Percentiles rank a stretch among this genome's conserved stretches.
These are phyloP conservation scores for Drosophila anomalipes DNA, from an alignment of 2,888 invertebrate species.

Conservation along the genomic window DNA sequence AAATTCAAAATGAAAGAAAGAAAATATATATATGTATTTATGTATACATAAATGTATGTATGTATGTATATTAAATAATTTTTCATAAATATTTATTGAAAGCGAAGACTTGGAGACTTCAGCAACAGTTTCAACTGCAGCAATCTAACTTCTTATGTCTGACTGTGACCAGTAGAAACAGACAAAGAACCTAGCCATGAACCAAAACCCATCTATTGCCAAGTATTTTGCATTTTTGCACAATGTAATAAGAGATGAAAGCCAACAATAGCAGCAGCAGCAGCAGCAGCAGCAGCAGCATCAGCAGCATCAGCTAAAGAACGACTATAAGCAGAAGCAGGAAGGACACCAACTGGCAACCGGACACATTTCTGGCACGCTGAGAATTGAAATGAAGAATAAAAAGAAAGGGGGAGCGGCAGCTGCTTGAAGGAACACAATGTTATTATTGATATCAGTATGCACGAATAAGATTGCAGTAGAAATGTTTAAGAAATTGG, in stretches of 20 bases:
- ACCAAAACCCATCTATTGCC: conserved; percentile 13
- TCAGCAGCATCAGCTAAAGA: not conserved
- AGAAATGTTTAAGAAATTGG: conserved; percentile 5
- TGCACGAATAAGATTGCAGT: conserved; percentile 24
- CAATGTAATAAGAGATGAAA: conserved; percentile 74
- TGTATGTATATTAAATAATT: conserved; percentile 52
- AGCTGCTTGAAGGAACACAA: conserved; percentile 58
- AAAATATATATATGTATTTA: conserved; percentile 6
- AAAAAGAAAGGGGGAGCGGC: conserved; percentile 33
- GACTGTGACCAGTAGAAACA: conserved; percentile 27
- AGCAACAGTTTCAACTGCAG: conserved; percentile 64
- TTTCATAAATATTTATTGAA: conserved; percentile 77
- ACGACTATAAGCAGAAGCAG: not conserved
- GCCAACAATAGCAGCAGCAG: conserved; percentile 47
- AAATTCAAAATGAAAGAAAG: conserved; percentile 35
- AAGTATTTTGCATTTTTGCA: conserved; percentile 73
- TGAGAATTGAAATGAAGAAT: conserved; percentile 32
- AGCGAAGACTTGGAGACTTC: conserved; percentile 37
- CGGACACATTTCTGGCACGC: conserved; percentile 43
- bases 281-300: conserved; percentile 11
- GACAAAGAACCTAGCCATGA: conserved; percentile 7
- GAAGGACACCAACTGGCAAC: conserved; percentile 19
- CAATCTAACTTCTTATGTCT: conserved; percentile 63
- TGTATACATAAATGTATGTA: not conserved
- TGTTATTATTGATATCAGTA: conserved; percentile 56